Base-by-base conservation (phyloP, 2,113 vertebrate species). In the Tauraco erythrolophus region DNA sequence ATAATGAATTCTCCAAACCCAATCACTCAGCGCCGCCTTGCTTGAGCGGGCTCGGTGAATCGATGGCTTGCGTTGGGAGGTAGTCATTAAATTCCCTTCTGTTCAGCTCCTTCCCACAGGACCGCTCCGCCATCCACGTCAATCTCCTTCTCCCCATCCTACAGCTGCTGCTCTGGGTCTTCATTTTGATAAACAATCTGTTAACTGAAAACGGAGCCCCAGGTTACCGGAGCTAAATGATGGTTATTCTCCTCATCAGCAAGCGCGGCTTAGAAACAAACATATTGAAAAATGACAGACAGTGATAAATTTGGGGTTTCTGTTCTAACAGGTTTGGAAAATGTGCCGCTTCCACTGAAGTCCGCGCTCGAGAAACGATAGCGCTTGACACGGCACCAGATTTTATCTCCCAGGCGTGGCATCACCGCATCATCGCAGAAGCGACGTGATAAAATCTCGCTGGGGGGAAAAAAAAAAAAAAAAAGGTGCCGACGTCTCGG, bases 111-210 rank as follows among this genome's bases (percentile, higher is more conserved):
- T 96, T 99, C 98, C 45, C 98, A 93, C 94, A 98, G 98, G 66
- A 95, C 96, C 92, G 97, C 96, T 69, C 98, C 80, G 87, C 77
- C 57, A 80, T 98, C 98, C 45, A 92, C 86, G 17, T 98, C 98
- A 28, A 97, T 96, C 94, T 98, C 98, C 78, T 98, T 98, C 95
- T 98, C 98, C 0, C 86, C 89, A 68, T 98, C 98, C 50, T 98
- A 98, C 96, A 99, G 94, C 97, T 99, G 99, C 19, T 98, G 98
- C 97, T 98, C 98, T 95, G 98, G 94, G 16, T 97, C 97, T 81
- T 98, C 98, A 37, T 98, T 98, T 92, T 96, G 97, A 94, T 98
- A 81, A 92, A 83, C 91, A 93, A 91, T 72, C 88, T 91, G 84
- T 50, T 93, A 66, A 75, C 64, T 57, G 77, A 50, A 82, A 88